Percentiles rank a stretch among this genome's conserved stretches.
Conservation (phyloP, 2,888 invertebrate genomes). For the Gibbula magus region DNA sequence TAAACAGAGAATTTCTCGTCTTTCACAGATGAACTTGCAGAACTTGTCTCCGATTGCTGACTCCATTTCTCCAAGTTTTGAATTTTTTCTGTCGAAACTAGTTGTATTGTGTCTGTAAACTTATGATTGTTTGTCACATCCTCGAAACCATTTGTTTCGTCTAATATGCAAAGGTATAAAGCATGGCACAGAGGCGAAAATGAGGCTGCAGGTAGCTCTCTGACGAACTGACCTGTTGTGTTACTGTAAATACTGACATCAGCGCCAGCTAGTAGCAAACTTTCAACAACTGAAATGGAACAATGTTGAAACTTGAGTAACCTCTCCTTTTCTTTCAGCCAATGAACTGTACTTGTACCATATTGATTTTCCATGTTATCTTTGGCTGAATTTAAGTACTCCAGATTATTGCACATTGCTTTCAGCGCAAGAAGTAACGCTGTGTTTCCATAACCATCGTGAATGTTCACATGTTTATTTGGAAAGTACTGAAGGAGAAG, state of each 20-base stretch:
- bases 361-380: conserved; percentile 16
- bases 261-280: conserved; percentile 47
- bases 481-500: conserved; percentile 40
- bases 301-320: conserved; percentile 45
- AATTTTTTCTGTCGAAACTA: conserved; percentile 28
- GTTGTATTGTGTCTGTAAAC: conserved; percentile 32
- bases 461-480: conserved; percentile 38
- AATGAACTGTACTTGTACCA: not conserved
- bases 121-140: conserved; percentile 13
- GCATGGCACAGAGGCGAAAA: conserved; percentile 22
- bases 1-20: conserved; percentile 40
- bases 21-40: not conserved
- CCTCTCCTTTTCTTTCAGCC: conserved; percentile 29
- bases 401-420: conserved; percentile 44
- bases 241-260: conserved; percentile 28
- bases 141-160: conserved; percentile 32
- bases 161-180: conserved; percentile 29
- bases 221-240: not conserved
- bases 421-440: conserved; percentile 44
- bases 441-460: conserved; percentile 41
- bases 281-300: conserved; percentile 47
- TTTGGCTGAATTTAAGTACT: conserved; percentile 40
- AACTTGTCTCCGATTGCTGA: not conserved
- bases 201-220: not conserved
- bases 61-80: conserved; percentile 28